Conservation (phyloP, 2,888 invertebrate species). For the Trilocha varians region DNA sequence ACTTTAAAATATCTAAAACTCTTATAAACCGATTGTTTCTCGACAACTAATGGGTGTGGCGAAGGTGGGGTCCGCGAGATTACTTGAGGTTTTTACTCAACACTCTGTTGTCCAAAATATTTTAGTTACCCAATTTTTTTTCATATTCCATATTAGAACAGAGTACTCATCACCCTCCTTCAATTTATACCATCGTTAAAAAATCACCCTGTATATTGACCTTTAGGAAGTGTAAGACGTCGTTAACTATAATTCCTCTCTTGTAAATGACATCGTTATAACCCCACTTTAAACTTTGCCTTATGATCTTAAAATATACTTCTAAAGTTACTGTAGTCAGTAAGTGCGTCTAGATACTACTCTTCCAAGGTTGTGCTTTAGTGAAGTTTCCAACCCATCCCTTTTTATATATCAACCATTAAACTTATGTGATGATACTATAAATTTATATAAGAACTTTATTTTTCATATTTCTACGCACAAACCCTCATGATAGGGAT, state of each 20-base stretch:
- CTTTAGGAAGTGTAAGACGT: slow-evolving; percentile 16
- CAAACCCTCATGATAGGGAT: slow-evolving; percentile 58
- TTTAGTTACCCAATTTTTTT: no score
- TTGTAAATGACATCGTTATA: slow-evolving; percentile 43
- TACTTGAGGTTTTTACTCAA: no score
- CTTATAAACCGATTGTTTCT: no score
- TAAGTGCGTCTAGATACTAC: slow-evolving; percentile 70
- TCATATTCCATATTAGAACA: no score
- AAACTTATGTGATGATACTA: slow-evolving; percentile 16
- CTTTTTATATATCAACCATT: slow-evolving; percentile 24
- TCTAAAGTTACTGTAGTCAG: slow-evolving; percentile 60
- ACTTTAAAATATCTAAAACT: no score
- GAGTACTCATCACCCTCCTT: no score
- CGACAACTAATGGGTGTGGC: no score
- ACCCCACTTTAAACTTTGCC: slow-evolving; percentile 70
- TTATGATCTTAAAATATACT: slow-evolving; percentile 57
- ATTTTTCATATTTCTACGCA: slow-evolving; percentile 60
- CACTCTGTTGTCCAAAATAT: no score
- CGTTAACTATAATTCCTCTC: slow-evolving; percentile 8
- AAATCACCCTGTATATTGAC: no score
- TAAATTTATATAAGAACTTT: slow-evolving; percentile 42
- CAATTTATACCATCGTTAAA: no score
- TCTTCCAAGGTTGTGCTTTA: slow-evolving; percentile 74
- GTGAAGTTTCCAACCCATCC: slow-evolving; percentile 55
- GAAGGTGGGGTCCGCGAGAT: no score